Evolutionary conservation across 2,797 vertebrate species (phyloP), one percentile per base, ranked within the genome.

Genomic region (Sparus aurata): DNA sequence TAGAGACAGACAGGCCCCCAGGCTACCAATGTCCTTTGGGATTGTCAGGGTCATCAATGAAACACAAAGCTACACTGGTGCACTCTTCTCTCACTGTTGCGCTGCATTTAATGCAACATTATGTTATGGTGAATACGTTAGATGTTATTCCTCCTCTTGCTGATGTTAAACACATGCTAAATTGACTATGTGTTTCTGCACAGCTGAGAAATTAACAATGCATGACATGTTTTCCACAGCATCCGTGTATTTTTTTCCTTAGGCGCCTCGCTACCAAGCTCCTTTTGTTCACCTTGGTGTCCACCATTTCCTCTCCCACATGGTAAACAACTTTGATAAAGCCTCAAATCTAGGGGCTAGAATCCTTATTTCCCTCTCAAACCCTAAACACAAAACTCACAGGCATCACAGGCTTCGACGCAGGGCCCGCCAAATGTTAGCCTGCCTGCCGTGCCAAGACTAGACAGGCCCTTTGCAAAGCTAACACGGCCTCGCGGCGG

Each of bases 401-500:
- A 87, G 86, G 70, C 84, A 73, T 89, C 82, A 41, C 83, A 79
- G 83, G 80, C 79, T 85, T 72, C 53, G 12, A 61, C 46, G 75
- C 72, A 17, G 74, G 74, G 77, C 69, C 79, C 71, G 71, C 85
- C 87, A 88, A 89, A 90, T 86, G 87, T 83, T 80, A 79, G 82
- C 67, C 73, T 25, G 78, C 69, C 73, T 69, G 79, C 76, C 65
- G 63, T 88, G 87, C 87, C 84, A 85, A 77, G 80, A 87, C 77
- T 13, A 81, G 91, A 87, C 90, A 84, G 89, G 84, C 89, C 87
- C 82, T 91, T 79, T 87, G 89, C 85, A 45, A 69, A 83, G 89
- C 83, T 81, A 77, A 81, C 87, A 77, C 81, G 80, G 85, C 92
- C 89, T 91, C 47, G 70, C 85, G 70, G 84, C 82, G 79, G 82